Conservation (phyloP, 2,113 vertebrate genomes). For the Cynocephalus volans region DNA sequence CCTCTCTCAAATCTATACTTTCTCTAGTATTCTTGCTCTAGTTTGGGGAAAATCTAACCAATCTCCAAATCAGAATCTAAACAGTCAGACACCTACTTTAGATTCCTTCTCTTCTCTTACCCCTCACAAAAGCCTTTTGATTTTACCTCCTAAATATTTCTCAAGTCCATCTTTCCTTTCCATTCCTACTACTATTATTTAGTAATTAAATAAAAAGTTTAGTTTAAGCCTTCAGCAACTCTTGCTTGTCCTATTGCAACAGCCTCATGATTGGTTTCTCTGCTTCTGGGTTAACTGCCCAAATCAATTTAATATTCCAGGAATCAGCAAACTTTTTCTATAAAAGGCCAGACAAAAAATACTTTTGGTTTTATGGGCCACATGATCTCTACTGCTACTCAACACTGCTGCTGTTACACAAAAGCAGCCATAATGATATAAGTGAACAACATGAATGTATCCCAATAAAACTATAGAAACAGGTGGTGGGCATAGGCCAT, state of each 20-base stretch:
- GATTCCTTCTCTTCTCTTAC: background rate
- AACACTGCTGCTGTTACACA: background rate
- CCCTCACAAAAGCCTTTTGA: background rate
- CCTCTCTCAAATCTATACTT: background rate
- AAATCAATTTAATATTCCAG: background rate
- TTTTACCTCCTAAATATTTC: background rate
- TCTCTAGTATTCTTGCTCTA: constrained; percentile 35
- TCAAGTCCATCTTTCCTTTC: background rate
- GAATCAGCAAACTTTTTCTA: constrained; percentile 25
- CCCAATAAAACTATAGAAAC: constrained; percentile 25
- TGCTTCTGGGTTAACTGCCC: background rate
- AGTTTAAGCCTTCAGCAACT: constrained; percentile 11
- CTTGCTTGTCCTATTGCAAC: background rate
- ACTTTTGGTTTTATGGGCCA: constrained; percentile 10
- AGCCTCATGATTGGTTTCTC: constrained; percentile 6
- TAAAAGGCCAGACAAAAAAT: background rate
- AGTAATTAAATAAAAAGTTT: background rate
- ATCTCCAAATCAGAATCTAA: background rate
- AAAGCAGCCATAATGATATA: background rate
- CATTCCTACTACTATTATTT: background rate
- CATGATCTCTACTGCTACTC: background rate
- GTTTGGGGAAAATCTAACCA: constrained; percentile 26
- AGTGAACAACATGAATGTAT: background rate
- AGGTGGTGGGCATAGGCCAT: background rate
- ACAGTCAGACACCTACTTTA: background rate